phyloP scores from a whole-genome alignment of 2,888 invertebrate species.

The Ptycholaimellus sp. region DNA sequence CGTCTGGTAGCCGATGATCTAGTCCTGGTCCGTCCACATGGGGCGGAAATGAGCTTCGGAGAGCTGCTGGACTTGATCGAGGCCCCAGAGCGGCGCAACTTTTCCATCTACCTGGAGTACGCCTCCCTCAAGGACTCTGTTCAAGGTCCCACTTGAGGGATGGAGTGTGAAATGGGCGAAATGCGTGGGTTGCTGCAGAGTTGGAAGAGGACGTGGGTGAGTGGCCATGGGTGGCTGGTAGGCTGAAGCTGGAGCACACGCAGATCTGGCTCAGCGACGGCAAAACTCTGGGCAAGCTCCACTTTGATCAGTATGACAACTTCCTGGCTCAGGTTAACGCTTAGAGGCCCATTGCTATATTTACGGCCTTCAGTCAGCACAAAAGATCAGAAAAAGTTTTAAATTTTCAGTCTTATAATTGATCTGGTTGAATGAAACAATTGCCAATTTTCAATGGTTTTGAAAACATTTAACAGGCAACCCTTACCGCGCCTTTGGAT shows the following conservation, averaged over 20 bases:
- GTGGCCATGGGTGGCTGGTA: slow-evolving; percentile 17
- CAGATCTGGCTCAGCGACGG: slow-evolving; percentile 29
- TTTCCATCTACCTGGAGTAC: slow-evolving; percentile 23
- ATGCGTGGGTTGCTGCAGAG: slow-evolving; percentile 9
- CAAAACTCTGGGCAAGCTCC: slow-evolving; percentile 26
- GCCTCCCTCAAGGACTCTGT: slow-evolving; percentile 22
- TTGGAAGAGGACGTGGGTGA: slow-evolving; percentile 19
- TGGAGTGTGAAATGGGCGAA: background rate
- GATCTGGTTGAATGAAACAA: too few species aligned
- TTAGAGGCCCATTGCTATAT: background rate
- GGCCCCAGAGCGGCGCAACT: slow-evolving; percentile 12
- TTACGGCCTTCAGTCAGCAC: background rate
- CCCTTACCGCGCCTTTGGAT: too few species aligned
- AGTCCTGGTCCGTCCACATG: slow-evolving; percentile 25
- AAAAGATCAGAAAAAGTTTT: too few species aligned
- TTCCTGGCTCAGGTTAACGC: slow-evolving; percentile 23
- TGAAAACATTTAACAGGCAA: too few species aligned
- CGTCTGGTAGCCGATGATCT: slow-evolving; percentile 22
- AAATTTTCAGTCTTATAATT: too few species aligned
- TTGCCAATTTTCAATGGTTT: background rate
- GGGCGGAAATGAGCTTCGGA: slow-evolving; percentile 20
- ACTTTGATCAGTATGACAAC: slow-evolving; percentile 27
- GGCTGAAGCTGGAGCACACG: slow-evolving; percentile 17
- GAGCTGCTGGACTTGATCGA: slow-evolving; percentile 22
- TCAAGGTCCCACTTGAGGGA: background rate